Evolutionary conservation across 2,113 vertebrate species (phyloP), one percentile per base, ranked within the genome.

Genomic region (Chlamydotis undulata): DNA sequence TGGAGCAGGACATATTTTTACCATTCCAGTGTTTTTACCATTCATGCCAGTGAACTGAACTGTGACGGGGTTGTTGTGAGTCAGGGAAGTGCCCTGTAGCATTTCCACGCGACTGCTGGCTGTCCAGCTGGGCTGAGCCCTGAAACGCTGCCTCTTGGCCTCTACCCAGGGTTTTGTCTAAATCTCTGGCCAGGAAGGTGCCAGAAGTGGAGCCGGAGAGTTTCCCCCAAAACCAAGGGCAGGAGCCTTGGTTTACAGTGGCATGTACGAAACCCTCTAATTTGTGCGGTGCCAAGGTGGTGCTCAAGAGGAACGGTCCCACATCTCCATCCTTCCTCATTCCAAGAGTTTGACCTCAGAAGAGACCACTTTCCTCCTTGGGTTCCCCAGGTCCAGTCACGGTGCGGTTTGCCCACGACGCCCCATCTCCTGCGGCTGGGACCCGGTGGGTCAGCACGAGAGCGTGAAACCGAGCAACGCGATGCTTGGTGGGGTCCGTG

Each of bases 31-130:
- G 39, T 26, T 47, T 69, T 29, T 24, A 23, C 11, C 77, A 4
- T 43, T 43, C 26, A 4, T 14, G 22, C 7, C 26, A 22, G 33
- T 1, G 6, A 53, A 15, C 17, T 33, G 79, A n/a, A n/a, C 19
- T 1, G 10, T 10, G 15, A 18, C 1, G 9, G 60, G n/a, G 33
- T 2, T 14, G 52, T 0, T 13, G 28, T 2, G 25, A 52, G 25
- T 4, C 49, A 8, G 65, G 33, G 43, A 50, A 12, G 41, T 7
- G 41, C 43, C 31, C 57, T 23, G 33, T 9, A 28, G 35, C 45
- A 43, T 43, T 43, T 43, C 41, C 41, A 35, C 2, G 0, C 10
- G 25, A 1, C 31, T 59, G 50, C 57, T 4, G 22, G 3, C n/a
- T 1, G 0, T 6, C 14, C 43, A 2, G 22, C 33, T 33, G 29